Base-by-base conservation (phyloP, 2,888 invertebrate species). In the Cheilosia soror region DNA sequence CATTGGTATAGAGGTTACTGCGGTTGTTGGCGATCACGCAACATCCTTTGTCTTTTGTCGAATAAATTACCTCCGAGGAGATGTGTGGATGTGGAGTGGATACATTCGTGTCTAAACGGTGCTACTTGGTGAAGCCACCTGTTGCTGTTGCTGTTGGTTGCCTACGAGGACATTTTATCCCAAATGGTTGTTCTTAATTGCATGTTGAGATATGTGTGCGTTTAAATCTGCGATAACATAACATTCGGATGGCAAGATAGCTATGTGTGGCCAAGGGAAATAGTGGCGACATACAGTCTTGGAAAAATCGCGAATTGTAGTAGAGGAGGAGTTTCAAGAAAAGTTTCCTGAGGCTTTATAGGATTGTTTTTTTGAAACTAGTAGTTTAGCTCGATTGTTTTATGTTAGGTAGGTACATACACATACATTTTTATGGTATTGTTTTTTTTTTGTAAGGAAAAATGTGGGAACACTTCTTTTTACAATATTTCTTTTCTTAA, bases 11-110 rank as follows among this genome's bases (percentile, higher is more conserved):
- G 51, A 51, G 29, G 47, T 75, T 55, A 29, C 63, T 65, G 71
- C 15, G 53, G 75, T 81, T 81, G 81, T 85, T 85, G 81, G 71
- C 62, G 49, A 85, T 81, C 81, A 81, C 85, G 85, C 85, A 85
- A 85, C 85, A 85, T 81, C 85, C 71, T 85, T 85, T 85, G 85
- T 85, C 76, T 81, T 72, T 75, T n/a, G 33, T 29, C n/a, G 85
- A 85, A 81, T 85, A 85, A 85, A 85, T 85, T 81, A 81, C 85
- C 60, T 58, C 27, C 29, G 27, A 40, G 58, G 58, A 33, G 51
- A 57, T 31, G 5, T 47, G 20, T 20, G 47, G 7, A 20, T 47
- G 47, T 42, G 55, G 25, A 66, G 47, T 42, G 55, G 25, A 66
- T 53, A 68, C 27, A 47, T 29, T 69, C 71, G 71, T 47, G 71